These are phyloP conservation scores for Zaprionus nigranus DNA, from an alignment of 1,140 invertebrate genomes.

Conservation along the genomic window DNA sequence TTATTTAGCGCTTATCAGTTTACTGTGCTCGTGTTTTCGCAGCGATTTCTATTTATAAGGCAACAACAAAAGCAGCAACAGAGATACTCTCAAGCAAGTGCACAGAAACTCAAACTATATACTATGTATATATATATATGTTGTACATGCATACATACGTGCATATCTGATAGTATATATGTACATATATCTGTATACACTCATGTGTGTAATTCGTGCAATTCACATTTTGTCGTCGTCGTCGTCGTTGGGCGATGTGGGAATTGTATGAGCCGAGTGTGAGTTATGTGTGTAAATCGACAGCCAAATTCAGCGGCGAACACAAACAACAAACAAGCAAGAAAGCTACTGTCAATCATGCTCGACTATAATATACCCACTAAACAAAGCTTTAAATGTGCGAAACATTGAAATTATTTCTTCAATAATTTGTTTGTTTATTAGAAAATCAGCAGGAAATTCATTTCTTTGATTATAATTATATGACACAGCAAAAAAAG, in stretches of 20 bases:
- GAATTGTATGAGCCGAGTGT: conserved; percentile 2
- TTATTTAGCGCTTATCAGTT: conserved; percentile 52
- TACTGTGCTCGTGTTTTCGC: conserved; percentile 35
- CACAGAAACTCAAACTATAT: conserved; percentile 4
- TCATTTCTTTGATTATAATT: too few species aligned
- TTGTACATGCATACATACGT: conserved; percentile 6
- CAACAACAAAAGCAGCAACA: conserved; percentile 17
- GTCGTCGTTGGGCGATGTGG: neutral
- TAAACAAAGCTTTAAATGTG: too few species aligned
- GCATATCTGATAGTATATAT: neutral
- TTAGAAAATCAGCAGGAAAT: rapidly evolving
- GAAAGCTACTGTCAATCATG: too few species aligned
- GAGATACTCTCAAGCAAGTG: conserved; percentile 34
- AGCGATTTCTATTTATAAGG: conserved; percentile 48
- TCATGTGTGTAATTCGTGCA: conserved; percentile 17
- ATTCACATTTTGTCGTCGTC: conserved; percentile 19
- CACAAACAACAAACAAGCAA: neutral
- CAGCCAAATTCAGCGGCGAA: conserved; percentile 25
- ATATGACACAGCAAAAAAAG: neutral
- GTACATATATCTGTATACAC: neutral
- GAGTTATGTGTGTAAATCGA: conserved; percentile 17
- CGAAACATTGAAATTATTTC: too few species aligned
- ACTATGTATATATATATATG: neutral
- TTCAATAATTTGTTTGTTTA: too few species aligned
- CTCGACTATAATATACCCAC: too few species aligned